Conservation (phyloP, 30 jellyfish, hydroid and myxozoan genomes). For the Catostylus mosaicus region DNA sequence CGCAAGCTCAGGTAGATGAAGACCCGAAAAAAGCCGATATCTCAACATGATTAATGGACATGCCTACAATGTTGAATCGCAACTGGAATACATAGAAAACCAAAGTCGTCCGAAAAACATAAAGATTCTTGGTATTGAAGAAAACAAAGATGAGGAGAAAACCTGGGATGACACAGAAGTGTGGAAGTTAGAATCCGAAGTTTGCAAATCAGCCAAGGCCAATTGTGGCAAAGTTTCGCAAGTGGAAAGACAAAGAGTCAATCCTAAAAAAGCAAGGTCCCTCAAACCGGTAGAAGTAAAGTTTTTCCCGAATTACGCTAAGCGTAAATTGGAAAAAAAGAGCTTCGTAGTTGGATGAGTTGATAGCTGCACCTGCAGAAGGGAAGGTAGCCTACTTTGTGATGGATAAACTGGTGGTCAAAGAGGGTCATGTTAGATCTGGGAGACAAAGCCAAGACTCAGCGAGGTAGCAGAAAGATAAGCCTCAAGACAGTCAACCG, state of each 20-base stretch:
- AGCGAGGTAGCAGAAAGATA: too few relatives aligned
- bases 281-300: too few relatives aligned
- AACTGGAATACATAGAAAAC: conserved; percentile 15
- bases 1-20: conserved; percentile 50
- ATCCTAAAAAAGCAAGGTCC: conserved; percentile 14
- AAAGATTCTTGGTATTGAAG: conserved; percentile 6
- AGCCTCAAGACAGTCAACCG: too few relatives aligned
- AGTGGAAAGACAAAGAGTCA: conserved; percentile 23
- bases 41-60: conserved; percentile 5
- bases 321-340: too few relatives aligned
- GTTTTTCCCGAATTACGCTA: too few relatives aligned
- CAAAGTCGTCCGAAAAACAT: conserved; percentile 19
- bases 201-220: conserved; percentile 30
- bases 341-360: too few relatives aligned
- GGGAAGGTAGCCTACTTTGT: too few relatives aligned
- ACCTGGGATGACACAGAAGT: conserved; percentile 18
- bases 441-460: too few relatives aligned
- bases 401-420: too few relatives aligned
- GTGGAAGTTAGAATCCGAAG: conserved; percentile 9
- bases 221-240: conserved; percentile 14
- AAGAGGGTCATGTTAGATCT: too few relatives aligned
- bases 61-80: conserved; percentile 5
- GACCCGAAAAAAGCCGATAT: conserved; percentile 36
- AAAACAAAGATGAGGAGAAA: conserved; percentile 9
- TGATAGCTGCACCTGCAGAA: too few relatives aligned